Percentiles rank a stretch among this genome's conserved stretches.
Conservation (phyloP, 1,140 invertebrate species). For the Dufourea novaeangliae region DNA sequence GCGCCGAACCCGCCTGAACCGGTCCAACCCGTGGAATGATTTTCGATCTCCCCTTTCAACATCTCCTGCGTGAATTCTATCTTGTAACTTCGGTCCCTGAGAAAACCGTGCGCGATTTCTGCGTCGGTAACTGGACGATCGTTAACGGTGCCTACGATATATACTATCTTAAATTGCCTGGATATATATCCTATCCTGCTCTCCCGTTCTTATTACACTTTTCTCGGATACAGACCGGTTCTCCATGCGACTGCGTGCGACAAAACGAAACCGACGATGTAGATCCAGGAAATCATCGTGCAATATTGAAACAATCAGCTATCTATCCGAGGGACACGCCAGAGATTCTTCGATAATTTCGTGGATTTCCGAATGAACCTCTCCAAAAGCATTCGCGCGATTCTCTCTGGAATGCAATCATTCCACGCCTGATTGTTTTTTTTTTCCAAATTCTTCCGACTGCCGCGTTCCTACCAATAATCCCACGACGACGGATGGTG, state of each 20-base stretch:
- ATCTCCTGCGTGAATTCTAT: too few species aligned
- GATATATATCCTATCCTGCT: not conserved
- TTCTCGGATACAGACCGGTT: constrained; percentile 9
- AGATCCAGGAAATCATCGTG: too few species aligned
- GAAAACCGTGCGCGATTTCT: not conserved
- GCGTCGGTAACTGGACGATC: constrained; percentile 9
- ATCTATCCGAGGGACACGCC: too few species aligned
- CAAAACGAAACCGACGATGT: too few species aligned
- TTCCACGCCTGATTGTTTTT: not conserved
- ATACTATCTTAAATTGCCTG: not conserved
- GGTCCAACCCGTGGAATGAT: not conserved
- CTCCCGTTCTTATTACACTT: not conserved
- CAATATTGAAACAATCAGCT: too few species aligned
- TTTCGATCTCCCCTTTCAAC: not conserved
- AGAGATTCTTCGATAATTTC: too few species aligned
- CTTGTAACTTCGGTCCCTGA: too few species aligned
- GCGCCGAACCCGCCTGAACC: too few species aligned
- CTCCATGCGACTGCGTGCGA: too few species aligned
- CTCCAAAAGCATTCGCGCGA: too few species aligned
- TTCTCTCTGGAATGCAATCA: not conserved
- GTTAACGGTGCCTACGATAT: constrained; percentile 21
- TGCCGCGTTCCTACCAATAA: not conserved
- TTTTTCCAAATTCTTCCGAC: not conserved
- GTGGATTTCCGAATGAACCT: too few species aligned
- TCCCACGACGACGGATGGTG: not conserved